Evolutionary conservation across 2,113 vertebrate genomes (phyloP).

Genomic region (Apistogramma diplotaenia): DNA sequence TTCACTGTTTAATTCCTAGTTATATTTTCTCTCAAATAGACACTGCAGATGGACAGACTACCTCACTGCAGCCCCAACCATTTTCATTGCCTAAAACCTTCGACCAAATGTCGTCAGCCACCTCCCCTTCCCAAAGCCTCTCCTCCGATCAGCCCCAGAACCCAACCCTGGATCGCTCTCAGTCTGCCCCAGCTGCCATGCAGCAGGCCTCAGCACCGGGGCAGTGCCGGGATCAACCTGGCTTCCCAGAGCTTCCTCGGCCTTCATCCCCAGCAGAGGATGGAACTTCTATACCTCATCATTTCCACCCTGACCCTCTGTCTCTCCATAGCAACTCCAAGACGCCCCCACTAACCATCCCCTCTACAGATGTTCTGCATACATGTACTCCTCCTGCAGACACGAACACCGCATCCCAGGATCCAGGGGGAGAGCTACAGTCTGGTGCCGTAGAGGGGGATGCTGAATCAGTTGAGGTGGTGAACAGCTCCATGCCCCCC

Average conservation of each 20-base stretch:
- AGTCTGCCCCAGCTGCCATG: conserved; percentile 70
- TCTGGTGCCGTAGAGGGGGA: conserved; percentile 15
- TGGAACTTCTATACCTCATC: conserved; percentile 13
- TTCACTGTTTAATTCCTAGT: conserved; percentile 24
- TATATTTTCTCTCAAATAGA: conserved; percentile 63
- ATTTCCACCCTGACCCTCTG: conserved; percentile 26
- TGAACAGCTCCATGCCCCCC: not conserved
- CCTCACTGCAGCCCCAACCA: conserved; percentile 90
- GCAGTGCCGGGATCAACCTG: conserved; percentile 58
- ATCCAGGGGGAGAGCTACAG: conserved; percentile 4
- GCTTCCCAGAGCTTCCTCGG: conserved; percentile 53
- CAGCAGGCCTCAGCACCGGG: conserved; percentile 69
- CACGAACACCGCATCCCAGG: not conserved
- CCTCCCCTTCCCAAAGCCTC: conserved; percentile 73
- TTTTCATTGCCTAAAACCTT: conserved; percentile 82
- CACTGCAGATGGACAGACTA: conserved; percentile 95
- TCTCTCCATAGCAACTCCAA: conserved; percentile 1
- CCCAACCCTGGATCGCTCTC: conserved; percentile 76
- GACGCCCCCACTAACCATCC: conserved; percentile 4
- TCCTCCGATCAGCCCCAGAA: conserved; percentile 62
- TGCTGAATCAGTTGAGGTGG: conserved; percentile 7
- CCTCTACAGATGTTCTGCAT: conserved; percentile 22
- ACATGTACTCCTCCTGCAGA: conserved; percentile 29
- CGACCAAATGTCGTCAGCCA: conserved; percentile 76
- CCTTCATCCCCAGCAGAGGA: conserved; percentile 26